A percentile compares a stretch with the other conserved stretches of the same genome.
phyloP scores from a whole-genome alignment of 2,797 vertebrate genomes.

The Catharus ustulatus region DNA sequence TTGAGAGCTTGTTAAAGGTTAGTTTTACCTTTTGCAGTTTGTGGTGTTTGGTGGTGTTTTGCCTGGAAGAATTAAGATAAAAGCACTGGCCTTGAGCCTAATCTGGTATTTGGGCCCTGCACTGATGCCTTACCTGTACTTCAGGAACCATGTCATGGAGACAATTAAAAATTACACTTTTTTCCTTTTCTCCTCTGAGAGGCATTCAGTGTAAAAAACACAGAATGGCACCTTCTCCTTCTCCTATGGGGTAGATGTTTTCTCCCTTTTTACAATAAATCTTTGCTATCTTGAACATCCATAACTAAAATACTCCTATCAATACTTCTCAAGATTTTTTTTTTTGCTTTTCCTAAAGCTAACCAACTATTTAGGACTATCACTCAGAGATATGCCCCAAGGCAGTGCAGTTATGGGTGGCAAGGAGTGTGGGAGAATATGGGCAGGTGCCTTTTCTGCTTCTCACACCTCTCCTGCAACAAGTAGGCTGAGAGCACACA shows the following conservation, averaged over 20 bases:
- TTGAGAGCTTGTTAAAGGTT: not conserved
- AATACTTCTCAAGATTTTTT: not conserved
- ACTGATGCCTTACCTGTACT: not conserved
- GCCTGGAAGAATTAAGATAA: not conserved
- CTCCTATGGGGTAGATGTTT: not conserved
- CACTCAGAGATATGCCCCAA: not conserved
- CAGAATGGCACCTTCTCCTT: not conserved
- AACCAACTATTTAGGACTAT: not conserved
- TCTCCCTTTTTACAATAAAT: not conserved
- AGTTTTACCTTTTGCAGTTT: not conserved
- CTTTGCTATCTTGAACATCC: not conserved
- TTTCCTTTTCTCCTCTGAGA: not conserved
- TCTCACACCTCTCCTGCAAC: not conserved
- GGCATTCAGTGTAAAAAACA: not conserved
- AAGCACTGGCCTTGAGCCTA: not conserved
- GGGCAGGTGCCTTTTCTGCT: not conserved
- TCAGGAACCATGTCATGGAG: not conserved
- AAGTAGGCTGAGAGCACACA: not conserved
- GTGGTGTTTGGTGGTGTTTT: not conserved
- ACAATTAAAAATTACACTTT: not conserved
- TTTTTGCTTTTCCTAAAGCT: not conserved
- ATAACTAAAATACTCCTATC: not conserved
- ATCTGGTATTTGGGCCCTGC: not conserved
- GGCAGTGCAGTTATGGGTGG: not conserved
- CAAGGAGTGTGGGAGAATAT: not conserved